Evolutionary conservation across 2,113 vertebrate genomes (phyloP).

Genomic region (Nibea coibor): DNA sequence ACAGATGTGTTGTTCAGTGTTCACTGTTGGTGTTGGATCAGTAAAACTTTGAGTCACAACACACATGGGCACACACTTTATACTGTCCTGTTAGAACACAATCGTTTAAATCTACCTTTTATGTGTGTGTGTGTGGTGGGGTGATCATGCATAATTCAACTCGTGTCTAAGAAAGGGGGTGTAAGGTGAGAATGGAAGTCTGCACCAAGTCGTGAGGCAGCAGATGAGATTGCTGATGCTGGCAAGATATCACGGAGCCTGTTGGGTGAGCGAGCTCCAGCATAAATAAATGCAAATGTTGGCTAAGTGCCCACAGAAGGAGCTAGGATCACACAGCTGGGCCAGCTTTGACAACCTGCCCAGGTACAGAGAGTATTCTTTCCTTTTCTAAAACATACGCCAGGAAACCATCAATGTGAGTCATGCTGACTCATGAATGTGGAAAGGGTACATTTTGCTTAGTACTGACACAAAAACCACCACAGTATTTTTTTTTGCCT

Average conservation of each 20-base stretch:
- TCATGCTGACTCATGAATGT: constrained; percentile 32
- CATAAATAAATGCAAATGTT: constrained; percentile 69
- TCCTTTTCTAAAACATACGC: constrained; percentile 27
- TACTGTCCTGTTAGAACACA: constrained; percentile 9
- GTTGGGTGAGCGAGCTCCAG: constrained; percentile 34
- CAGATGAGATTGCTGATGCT: constrained; percentile 57
- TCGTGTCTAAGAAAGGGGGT: constrained; percentile 22
- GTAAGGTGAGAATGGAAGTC: constrained; percentile 40
- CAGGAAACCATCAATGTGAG: constrained; percentile 27
- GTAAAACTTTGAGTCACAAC: neutral
- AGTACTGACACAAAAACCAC: neutral
- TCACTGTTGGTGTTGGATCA: neutral
- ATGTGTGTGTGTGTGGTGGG: neutral
- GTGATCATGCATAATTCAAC: constrained; percentile 49
- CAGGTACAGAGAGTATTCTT: constrained; percentile 31
- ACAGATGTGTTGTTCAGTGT: neutral
- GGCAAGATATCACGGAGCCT: constrained; percentile 37
- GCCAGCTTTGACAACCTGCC: constrained; percentile 31
- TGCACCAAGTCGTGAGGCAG: constrained; percentile 30
- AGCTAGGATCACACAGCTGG: constrained; percentile 45
- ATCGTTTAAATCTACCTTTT: neutral
- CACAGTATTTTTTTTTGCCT: neutral
- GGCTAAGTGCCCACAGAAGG: constrained; percentile 40
- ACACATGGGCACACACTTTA: neutral
- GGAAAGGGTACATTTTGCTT: neutral